Evolutionary conservation across 2,888 invertebrate genomes (phyloP).

Genomic region (Furcula furcula): DNA sequence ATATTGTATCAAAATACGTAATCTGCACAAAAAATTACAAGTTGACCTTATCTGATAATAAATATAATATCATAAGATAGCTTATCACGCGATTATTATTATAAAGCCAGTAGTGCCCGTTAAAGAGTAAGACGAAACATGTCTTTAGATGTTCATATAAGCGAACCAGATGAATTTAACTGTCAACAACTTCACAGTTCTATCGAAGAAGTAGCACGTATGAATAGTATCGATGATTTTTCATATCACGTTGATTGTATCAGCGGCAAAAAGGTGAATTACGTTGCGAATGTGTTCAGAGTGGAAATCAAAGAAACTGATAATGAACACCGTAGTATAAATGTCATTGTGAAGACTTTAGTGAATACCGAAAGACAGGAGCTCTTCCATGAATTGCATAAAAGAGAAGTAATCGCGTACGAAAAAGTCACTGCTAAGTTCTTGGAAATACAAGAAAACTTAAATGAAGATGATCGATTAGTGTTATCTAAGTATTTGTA

Average conservation of each 20-base stretch:
- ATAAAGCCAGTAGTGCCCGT: conserved; percentile 9
- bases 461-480: conserved; percentile 38
- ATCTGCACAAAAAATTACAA: conserved; percentile 16
- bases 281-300: conserved; percentile 64
- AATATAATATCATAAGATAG: no score
- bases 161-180: conserved; percentile 71
- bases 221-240: conserved; percentile 51
- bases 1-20: background rate
- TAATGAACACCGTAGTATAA: conserved; percentile 34
- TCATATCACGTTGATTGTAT: conserved; percentile 62
- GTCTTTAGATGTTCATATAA: conserved; percentile 72
- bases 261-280: conserved; percentile 59
- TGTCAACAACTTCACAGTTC: conserved; percentile 57
- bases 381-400: conserved; percentile 61
- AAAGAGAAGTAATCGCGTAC: conserved; percentile 60
- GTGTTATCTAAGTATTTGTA: conserved; percentile 52
- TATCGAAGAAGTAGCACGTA: conserved; percentile 48
- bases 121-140: conserved; percentile 35
- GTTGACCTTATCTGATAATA: conserved; percentile 32
- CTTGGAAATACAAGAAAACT: conserved; percentile 40
- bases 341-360: conserved; percentile 65
- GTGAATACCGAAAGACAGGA: conserved; percentile 61
- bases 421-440: conserved; percentile 48
- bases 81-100: conserved; percentile 33
- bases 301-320: conserved; percentile 50